phyloP scores from a whole-genome alignment of 2,113 vertebrate species.

The Hydrolagus affinis region DNA sequence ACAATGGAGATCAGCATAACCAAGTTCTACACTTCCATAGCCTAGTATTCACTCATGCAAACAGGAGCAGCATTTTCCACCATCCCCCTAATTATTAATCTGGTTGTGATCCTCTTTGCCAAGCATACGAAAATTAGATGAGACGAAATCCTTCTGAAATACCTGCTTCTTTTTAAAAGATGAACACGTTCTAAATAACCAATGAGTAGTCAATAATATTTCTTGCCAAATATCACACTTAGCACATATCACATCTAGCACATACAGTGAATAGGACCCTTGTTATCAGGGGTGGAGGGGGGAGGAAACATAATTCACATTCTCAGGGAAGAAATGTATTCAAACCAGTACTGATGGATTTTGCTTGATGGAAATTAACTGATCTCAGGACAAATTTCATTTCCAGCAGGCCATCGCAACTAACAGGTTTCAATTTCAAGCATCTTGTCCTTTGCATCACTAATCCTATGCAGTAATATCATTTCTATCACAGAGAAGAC shows the following conservation, averaged over 20 bases:
- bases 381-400: not conserved
- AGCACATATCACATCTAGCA: not conserved
- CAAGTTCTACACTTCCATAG: no score
- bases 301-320: no score
- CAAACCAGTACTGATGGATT: not conserved
- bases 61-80: no score
- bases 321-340: not conserved
- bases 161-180: no score
- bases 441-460: not conserved
- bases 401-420: not conserved
- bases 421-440: slow-evolving; percentile 15
- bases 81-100: no score
- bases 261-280: not conserved
- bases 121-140: no score
- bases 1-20: no score
- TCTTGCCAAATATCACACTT: not conserved
- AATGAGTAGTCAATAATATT: not conserved
- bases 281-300: not conserved
- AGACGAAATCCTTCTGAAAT: no score
- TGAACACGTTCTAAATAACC: not conserved
- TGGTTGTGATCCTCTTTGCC: no score
- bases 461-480: not conserved
- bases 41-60: no score
- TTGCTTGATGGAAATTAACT: not conserved
- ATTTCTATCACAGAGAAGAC: not conserved